Evolutionary conservation across 2,888 invertebrate species (phyloP).

Genomic region (Temnothorax ravouxi): DNA sequence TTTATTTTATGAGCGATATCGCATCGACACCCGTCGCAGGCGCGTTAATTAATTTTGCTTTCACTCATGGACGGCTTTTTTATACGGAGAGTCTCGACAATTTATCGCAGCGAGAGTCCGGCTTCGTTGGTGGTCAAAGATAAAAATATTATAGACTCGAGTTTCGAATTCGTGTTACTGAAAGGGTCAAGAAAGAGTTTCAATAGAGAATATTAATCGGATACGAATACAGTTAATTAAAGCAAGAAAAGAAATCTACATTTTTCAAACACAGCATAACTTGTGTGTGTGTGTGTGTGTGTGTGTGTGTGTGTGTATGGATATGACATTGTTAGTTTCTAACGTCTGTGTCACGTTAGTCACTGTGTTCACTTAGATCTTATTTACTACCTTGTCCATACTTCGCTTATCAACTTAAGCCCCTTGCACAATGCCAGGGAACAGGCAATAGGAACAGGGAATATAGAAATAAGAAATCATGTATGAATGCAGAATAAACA

Average conservation of each 20-base stretch:
- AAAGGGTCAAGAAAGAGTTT: not conserved
- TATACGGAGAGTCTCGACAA: slow-evolving; percentile 8
- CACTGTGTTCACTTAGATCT: not conserved
- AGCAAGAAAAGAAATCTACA: not conserved
- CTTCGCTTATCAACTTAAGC: not conserved
- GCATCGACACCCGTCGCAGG: slow-evolving; percentile 2
- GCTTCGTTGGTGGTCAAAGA: not conserved
- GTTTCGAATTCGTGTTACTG: not conserved
- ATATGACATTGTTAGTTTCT: not conserved
- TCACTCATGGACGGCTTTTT: slow-evolving; percentile 14
- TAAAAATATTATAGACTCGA: not conserved
- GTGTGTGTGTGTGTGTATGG: not conserved
- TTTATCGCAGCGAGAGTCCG: slow-evolving; percentile 14
- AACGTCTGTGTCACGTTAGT: not conserved
- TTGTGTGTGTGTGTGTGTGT: not conserved
- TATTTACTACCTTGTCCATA: not conserved
- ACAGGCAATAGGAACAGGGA: too few species aligned
- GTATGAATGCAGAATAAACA: too few species aligned
- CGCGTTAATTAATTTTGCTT: slow-evolving; percentile 44
- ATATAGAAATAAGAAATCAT: too few species aligned
- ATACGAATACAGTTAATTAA: not conserved
- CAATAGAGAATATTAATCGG: not conserved
- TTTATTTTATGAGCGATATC: slow-evolving; percentile 46
- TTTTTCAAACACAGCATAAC: not conserved
- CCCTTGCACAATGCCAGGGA: too few species aligned